A percentile compares a stretch with the other conserved stretches of the same genome.
These are phyloP conservation scores for Troides aeacus DNA, from an alignment of 2,888 invertebrate species.

Conservation along the genomic window DNA sequence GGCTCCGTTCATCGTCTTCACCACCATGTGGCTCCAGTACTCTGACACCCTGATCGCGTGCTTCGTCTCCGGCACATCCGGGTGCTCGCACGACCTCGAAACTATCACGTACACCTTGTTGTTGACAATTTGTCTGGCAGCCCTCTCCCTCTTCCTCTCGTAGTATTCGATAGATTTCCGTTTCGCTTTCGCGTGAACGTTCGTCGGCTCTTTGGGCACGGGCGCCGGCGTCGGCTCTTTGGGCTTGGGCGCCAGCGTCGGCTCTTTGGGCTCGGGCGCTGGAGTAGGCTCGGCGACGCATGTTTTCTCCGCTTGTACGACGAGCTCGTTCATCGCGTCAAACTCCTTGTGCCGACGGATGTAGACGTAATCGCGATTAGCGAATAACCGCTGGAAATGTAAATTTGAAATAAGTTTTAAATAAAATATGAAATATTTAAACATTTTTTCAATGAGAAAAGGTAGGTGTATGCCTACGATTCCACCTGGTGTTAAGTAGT, in stretches of 20 bases:
- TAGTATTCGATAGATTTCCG: conserved; percentile 49
- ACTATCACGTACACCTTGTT: conserved; percentile 66
- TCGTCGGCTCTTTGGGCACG: conserved; percentile 33
- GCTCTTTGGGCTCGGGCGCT: background rate
- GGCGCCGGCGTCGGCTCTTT: background rate
- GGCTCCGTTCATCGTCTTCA: conserved; percentile 82
- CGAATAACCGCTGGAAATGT: conserved; percentile 83
- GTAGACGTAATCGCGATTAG: conserved; percentile 93
- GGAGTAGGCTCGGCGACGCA: conserved; percentile 1
- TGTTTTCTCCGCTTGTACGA: conserved; percentile 31
- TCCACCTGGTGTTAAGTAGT: too few relatives aligned
- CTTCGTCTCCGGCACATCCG: conserved; percentile 82
- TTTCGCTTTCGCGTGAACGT: conserved; percentile 61
- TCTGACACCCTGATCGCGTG: conserved; percentile 87
- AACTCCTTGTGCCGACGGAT: conserved; percentile 82
- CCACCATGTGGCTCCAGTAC: conserved; percentile 93
- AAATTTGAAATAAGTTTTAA: background rate
- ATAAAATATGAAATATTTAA: too few relatives aligned
- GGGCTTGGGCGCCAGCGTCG: too few relatives aligned
- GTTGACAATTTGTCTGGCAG: conserved; percentile 2
- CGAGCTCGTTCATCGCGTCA: conserved; percentile 35
- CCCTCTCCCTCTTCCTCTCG: conserved; percentile 29
- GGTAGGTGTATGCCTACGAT: too few relatives aligned
- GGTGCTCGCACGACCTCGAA: conserved; percentile 85
- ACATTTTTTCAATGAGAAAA: too few relatives aligned